Base-by-base conservation (phyloP, 2,797 vertebrate genomes). In the Momotus momota region DNA sequence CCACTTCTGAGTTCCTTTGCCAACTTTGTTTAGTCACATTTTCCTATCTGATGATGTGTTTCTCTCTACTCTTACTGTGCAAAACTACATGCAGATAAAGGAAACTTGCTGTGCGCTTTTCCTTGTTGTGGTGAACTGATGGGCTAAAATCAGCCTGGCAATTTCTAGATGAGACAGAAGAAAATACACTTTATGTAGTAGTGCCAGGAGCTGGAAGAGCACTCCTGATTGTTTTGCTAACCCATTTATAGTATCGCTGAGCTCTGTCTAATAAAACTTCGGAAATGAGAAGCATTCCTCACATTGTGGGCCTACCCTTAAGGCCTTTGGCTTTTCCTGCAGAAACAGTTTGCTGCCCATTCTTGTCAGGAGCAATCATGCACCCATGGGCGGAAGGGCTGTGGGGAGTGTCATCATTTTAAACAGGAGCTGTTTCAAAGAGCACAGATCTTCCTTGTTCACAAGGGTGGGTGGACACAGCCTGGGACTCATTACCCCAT, bases 21-120 rank as follows among this genome's bases (percentile, higher is more conserved):
- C 96, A 96, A 57, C 90, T 96, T 95, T 93, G 86, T 96, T 91
- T 94, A 94, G 93, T 96, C 95, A 96, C 86, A 93, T 93, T 95
- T 94, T 96, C 91, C 94, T 95, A 75, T 96, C 88, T 92, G 86
- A 69, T 91, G 86, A 81, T 92, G 80, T 79, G 81, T 80, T 95
- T 91, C 79, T 95, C 65, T 90, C 61, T 88, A 33, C 78, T 90
- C 62, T 93, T 86, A 72, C 89, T 85, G 67, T 95, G 74, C 0
- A 20, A 91, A 96, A 94, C 87, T 86, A 89, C 46, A 45, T 49
- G 48, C 61, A 93, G 70, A 93, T 88, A 81, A 88, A 90, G 72
- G 83, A 93, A 92, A 92, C 73, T 90, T 90, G 67, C 65, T 92
- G 74, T 20, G 2, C 96, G 29, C 70, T 95, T 96, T 92, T 72